These are phyloP conservation scores for Nixonia krombeini DNA, from an alignment of 1,140 invertebrate genomes.

Conservation along the genomic window DNA sequence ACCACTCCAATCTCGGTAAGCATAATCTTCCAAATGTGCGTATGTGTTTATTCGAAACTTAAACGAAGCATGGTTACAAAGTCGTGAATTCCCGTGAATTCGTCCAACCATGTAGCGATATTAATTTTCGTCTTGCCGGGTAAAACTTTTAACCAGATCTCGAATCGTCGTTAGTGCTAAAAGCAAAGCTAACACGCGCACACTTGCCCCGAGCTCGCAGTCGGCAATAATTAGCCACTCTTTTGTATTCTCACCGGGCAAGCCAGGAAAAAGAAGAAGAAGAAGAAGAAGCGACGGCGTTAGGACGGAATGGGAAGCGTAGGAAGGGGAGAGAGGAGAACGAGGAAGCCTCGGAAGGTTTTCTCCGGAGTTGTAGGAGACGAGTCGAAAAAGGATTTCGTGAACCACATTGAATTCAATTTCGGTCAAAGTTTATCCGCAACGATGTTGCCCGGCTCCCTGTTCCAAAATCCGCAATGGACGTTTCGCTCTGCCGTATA, in stretches of 20 bases:
- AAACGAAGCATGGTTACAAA: too few relatives aligned
- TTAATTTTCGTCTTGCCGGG: slow-evolving; percentile 9
- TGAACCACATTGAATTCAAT: slow-evolving; percentile 24
- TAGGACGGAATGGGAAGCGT: too few relatives aligned
- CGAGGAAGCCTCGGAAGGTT: slow-evolving; percentile 20
- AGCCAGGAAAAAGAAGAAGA: too few relatives aligned
- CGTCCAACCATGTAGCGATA: too few relatives aligned
- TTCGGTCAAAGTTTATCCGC: slow-evolving; percentile 2
- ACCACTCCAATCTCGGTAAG: too few relatives aligned
- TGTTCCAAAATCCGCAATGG: slow-evolving; percentile 9
- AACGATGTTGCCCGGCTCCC: slow-evolving; percentile 24
- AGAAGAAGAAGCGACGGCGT: too few relatives aligned
- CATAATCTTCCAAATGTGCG: too few relatives aligned
- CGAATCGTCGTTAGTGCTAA: slow-evolving; percentile 31
- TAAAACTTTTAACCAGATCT: slow-evolving; percentile 20
- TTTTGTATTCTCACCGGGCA: slow-evolving; percentile 27
- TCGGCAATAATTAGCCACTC: slow-evolving; percentile 31
- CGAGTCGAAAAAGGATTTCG: slow-evolving; percentile 5
- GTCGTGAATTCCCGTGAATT: too few relatives aligned
- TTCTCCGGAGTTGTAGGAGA: slow-evolving; percentile 22
- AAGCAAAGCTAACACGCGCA: slow-evolving; percentile 38
- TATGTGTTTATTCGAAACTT: too few relatives aligned
- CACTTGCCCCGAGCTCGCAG: slow-evolving; percentile 22
- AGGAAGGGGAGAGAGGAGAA: too few relatives aligned
- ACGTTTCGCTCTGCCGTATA: background rate